Percentiles rank a stretch among this genome's conserved stretches.
These are phyloP conservation scores for Trachelus iudaicus DNA, from an alignment of 2,888 invertebrate species.

Conservation along the genomic window DNA sequence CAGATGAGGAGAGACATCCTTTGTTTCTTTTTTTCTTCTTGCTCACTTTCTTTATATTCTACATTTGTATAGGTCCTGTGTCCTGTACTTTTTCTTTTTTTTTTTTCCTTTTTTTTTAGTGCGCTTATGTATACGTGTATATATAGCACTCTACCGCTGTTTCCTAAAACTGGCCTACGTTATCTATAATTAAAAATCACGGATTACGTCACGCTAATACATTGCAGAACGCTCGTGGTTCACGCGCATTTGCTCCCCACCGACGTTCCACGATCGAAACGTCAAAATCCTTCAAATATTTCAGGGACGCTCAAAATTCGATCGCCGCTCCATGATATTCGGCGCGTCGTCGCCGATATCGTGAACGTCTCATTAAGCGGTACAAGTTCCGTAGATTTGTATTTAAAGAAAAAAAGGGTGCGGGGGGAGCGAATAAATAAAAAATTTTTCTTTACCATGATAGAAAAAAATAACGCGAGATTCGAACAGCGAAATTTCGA, in stretches of 20 bases:
- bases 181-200: conserved; percentile 28
- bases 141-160: conserved; percentile 13
- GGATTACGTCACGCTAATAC: conserved; percentile 17
- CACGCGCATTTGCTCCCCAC: conserved; percentile 7
- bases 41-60: background rate
- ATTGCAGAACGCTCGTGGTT: conserved; percentile 5
- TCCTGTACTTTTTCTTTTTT: background rate
- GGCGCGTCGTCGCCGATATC: too few species aligned
- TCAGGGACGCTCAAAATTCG: too few species aligned
- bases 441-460: too few species aligned
- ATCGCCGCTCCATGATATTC: too few species aligned
- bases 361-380: too few species aligned
- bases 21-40: background rate
- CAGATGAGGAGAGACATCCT: background rate
- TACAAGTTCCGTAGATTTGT: too few species aligned
- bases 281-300: too few species aligned
- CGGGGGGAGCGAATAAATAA: too few species aligned
- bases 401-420: too few species aligned
- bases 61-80: background rate
- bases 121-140: conserved; percentile 8
- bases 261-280: background rate
- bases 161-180: conserved; percentile 12
- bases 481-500: too few species aligned
- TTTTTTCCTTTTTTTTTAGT: background rate
- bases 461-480: too few species aligned